Evolutionary conservation across 2,888 invertebrate species (phyloP).

Genomic region (Parapristionchus giblindavisi): DNA sequence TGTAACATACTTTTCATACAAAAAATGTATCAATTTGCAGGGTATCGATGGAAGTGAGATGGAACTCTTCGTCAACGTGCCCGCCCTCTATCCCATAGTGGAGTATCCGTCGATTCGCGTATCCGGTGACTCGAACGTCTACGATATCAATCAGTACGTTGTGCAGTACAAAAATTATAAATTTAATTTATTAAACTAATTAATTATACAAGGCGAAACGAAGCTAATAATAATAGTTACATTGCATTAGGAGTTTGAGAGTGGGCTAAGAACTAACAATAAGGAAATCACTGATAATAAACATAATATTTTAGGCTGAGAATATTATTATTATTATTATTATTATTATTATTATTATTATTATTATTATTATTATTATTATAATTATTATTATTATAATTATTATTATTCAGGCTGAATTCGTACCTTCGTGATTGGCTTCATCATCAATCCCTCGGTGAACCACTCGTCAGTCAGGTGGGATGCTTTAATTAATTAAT

Average conservation of each 20-base stretch:
- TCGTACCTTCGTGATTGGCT: constrained; percentile 22
- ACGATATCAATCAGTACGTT: constrained; percentile 24
- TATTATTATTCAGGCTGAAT: constrained; percentile 22
- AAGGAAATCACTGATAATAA: neutral
- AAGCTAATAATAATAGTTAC: no score
- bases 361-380: neutral
- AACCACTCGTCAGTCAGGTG: constrained; percentile 17
- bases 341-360: neutral
- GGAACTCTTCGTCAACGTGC: constrained; percentile 30
- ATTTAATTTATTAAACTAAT: no score
- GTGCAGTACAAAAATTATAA: neutral
- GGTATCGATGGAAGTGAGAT: constrained; percentile 5
- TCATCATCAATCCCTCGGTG: constrained; percentile 13
- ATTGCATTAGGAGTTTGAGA: no score
- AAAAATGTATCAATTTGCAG: neutral
- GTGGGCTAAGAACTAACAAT: neutral
- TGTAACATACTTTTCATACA: no score
- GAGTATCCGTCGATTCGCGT: constrained; percentile 23
- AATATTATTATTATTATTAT: neutral
- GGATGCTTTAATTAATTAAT: neutral
- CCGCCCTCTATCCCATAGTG: constrained; percentile 28
- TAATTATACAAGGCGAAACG: no score
- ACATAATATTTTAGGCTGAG: neutral
- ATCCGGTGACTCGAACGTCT: constrained; percentile 18
- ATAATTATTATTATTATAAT: neutral